Evolutionary conservation across 2,113 vertebrate genomes (phyloP).

Genomic region (Mastomys coucha): DNA sequence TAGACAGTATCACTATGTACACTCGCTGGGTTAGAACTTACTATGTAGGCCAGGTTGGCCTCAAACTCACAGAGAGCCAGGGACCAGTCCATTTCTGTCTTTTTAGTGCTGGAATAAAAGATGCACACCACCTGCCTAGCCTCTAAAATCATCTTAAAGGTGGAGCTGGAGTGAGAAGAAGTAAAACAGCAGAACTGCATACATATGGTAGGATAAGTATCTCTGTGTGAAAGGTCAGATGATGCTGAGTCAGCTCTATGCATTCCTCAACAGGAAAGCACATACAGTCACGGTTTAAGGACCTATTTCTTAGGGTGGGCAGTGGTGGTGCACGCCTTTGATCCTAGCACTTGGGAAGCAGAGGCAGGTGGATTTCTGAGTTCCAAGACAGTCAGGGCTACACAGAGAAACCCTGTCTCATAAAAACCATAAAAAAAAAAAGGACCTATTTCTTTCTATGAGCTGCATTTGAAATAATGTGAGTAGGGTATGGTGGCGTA

Average conservation of each 20-base stretch:
- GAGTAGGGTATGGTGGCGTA: not conserved
- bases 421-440: no score
- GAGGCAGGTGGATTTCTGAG: no score
- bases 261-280: not conserved
- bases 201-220: not conserved
- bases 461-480: not conserved
- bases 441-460: not conserved
- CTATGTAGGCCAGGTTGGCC: not conserved
- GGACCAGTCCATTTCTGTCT: not conserved
- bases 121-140: not conserved
- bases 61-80: not conserved
- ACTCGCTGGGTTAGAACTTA: not conserved
- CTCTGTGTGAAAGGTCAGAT: not conserved
- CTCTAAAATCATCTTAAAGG: not conserved
- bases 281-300: not conserved
- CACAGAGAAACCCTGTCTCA: no score
- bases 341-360: no score
- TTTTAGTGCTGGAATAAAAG: not conserved
- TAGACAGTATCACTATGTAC: not conserved
- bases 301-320: not conserved
- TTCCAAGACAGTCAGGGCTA: no score
- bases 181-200: not conserved
- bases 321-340: no score
- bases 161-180: not conserved
- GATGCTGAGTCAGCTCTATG: not conserved